Conservation (phyloP, 2,888 invertebrate genomes). For the Zelleria hepariella region DNA sequence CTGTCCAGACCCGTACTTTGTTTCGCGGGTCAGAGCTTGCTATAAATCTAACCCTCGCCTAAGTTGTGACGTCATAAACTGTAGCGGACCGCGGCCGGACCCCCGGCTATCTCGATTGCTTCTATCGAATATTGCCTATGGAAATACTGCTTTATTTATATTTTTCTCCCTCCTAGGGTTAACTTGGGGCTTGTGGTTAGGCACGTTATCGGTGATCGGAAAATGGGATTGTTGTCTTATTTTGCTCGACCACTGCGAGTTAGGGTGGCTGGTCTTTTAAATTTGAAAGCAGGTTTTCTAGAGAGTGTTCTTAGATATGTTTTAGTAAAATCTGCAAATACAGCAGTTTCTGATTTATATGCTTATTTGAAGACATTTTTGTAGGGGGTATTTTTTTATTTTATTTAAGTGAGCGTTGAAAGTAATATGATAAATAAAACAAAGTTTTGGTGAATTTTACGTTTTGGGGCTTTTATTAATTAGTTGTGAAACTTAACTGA, state of each 20-base stretch:
- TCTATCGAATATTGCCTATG: constrained; percentile 48
- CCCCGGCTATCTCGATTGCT: constrained; percentile 50
- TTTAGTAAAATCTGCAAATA: no score
- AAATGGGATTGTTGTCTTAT: not conserved
- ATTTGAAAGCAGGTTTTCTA: no score
- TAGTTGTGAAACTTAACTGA: no score
- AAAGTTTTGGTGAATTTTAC: no score
- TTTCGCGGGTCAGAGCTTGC: constrained; percentile 27
- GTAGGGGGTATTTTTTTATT: no score
- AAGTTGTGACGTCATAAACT: constrained; percentile 50
- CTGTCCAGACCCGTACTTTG: not conserved
- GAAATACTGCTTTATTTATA: constrained; percentile 24
- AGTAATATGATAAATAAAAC: no score
- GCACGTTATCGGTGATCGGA: not conserved
- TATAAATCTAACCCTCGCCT: constrained; percentile 51
- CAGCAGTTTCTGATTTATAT: no score
- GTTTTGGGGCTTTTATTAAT: no score
- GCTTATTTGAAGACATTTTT: no score
- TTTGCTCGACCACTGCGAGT: not conserved
- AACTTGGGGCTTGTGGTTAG: not conserved
- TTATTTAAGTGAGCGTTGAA: no score
- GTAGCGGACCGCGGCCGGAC: constrained; percentile 26
- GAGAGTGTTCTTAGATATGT: no score
- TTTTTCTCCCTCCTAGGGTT: constrained; percentile 11
- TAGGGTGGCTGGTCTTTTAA: no score